A percentile compares a stretch with the other conserved stretches of the same genome.
Evolutionary conservation across 2,797 vertebrate genomes (phyloP).

Genomic region (Myripristis murdjan): DNA sequence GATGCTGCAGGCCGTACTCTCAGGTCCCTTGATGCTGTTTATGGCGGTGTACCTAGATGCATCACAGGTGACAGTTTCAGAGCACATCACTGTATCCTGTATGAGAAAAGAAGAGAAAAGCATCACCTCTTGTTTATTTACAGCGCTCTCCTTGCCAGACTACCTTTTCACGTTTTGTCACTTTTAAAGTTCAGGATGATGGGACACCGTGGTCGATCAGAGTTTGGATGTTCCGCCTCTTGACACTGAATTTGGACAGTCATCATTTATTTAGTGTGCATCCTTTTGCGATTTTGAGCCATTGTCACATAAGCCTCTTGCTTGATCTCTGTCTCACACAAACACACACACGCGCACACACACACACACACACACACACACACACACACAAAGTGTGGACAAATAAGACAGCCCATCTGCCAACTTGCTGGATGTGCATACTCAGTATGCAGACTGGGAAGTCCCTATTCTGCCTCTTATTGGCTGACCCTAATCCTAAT

Average conservation of each 20-base stretch:
- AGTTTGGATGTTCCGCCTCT: slow-evolving; percentile 9
- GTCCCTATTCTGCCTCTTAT: no score
- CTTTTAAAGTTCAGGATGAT: slow-evolving; percentile 46
- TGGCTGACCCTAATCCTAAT: no score
- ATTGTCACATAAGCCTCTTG: slow-evolving; percentile 23
- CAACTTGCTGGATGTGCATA: no score
- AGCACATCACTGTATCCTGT: slow-evolving; percentile 65
- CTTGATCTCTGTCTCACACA: slow-evolving; percentile 5
- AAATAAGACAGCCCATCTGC: no score
- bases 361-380: no score
- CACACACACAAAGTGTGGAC: no score
- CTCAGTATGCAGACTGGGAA: no score
- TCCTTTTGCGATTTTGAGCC: no score
- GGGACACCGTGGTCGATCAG: slow-evolving; percentile 43
- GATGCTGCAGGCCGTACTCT: slow-evolving; percentile 55
- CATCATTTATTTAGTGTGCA: background rate
- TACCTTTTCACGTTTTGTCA: slow-evolving; percentile 49
- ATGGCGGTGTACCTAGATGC: slow-evolving; percentile 65
- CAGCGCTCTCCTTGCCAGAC: slow-evolving; percentile 47
- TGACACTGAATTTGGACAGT: slow-evolving; percentile 11
- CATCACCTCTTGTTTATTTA: slow-evolving; percentile 57
- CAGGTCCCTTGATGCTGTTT: slow-evolving; percentile 59
- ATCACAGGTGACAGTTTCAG: slow-evolving; percentile 81
- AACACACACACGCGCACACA: no score
- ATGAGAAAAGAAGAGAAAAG: slow-evolving; percentile 61